Conservation (phyloP, 2,888 invertebrate species). For the Caenorhabditis sp. region DNA sequence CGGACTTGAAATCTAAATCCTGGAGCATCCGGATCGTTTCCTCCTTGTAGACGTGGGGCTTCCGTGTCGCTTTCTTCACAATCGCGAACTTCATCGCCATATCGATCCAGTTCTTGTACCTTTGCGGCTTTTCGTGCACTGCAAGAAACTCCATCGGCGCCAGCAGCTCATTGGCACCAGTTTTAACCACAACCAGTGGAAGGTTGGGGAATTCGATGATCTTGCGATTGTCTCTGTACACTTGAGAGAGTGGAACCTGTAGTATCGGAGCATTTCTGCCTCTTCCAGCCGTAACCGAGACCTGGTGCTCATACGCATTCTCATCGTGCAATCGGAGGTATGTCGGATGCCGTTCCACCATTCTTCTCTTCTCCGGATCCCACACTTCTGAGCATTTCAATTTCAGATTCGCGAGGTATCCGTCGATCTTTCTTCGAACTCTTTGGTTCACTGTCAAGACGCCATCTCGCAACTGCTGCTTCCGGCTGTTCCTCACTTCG, state of each 20-base stretch:
- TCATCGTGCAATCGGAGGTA: not conserved
- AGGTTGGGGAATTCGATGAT: slow-evolving; percentile 45
- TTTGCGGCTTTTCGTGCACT: slow-evolving; percentile 43
- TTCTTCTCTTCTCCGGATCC: not conserved
- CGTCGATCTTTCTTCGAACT: not conserved
- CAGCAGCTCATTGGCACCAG: slow-evolving; percentile 11
- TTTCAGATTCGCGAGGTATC: slow-evolving; percentile 11
- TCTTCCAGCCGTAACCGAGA: not conserved
- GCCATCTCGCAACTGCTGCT: not conserved
- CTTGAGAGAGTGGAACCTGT: not conserved
- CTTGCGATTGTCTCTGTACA: slow-evolving; percentile 4
- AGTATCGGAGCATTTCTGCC: slow-evolving; percentile 2
- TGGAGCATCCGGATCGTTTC: slow-evolving; percentile 43
- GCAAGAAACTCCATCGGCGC: slow-evolving; percentile 50
- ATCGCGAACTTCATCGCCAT: slow-evolving; percentile 23
- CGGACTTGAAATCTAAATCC: slow-evolving; percentile 27
- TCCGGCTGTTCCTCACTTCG: not conserved
- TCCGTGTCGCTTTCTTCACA: slow-evolving; percentile 18
- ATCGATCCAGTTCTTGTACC: slow-evolving; percentile 42
- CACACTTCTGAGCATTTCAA: slow-evolving; percentile 17
- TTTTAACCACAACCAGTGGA: slow-evolving; percentile 44
- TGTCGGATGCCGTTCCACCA: slow-evolving; percentile 32
- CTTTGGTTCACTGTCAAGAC: not conserved
- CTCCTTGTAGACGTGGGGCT: slow-evolving; percentile 35
- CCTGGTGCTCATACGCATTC: not conserved